Evolutionary conservation across 2,797 vertebrate genomes (phyloP), one percentile per base, ranked within the genome.

Genomic region (Kryptopterus vitreolus): DNA sequence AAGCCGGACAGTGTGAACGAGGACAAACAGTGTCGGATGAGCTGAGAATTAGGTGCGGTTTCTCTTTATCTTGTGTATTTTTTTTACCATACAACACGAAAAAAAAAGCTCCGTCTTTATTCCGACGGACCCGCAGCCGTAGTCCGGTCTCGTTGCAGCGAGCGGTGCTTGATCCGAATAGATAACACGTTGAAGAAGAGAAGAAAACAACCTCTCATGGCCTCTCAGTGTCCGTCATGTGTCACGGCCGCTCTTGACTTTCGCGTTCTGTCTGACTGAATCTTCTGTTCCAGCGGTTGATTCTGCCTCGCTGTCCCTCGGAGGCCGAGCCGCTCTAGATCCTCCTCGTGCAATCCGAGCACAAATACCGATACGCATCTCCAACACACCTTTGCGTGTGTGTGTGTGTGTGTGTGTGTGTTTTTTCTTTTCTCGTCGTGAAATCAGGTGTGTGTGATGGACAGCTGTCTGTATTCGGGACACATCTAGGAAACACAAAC

Each of bases 241-340:
- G 92, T 93, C 92, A 93, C 88, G 91, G 90, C 88, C 72, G 81
- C 88, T 91, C 85, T 86, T 87, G 87, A 88, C 88, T 92, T 92
- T 92, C 88, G 87, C 91, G 91, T 92, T 92, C 90, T 93, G 91
- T 93, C 92, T 90, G 91, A 87, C 89, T 90, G 90, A 90, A 89
- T 92, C 90, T 93, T 91, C 90, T 92, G 92, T 90, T 92, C 89
- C 91, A 91, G 88, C 89, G 77, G 87, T 88, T 89, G 82, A 85
- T 66, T 77, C 80, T 90, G 90, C 90, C 89, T 91, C 87, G 13
- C 84, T 87, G 90, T 93, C 91, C 91, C 92, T 94, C 84, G 85
- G 91, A 93, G 92, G 91, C 88, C 87, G 86, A 79, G 72, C 61
- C 68, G 78, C 73, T 83, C 78, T 66, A 70, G 66, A 83, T 89